Evolutionary conservation across 2,113 vertebrate species (phyloP), one percentile per base, ranked within the genome.

Genomic region (Ophthalmolycus amberensis): DNA sequence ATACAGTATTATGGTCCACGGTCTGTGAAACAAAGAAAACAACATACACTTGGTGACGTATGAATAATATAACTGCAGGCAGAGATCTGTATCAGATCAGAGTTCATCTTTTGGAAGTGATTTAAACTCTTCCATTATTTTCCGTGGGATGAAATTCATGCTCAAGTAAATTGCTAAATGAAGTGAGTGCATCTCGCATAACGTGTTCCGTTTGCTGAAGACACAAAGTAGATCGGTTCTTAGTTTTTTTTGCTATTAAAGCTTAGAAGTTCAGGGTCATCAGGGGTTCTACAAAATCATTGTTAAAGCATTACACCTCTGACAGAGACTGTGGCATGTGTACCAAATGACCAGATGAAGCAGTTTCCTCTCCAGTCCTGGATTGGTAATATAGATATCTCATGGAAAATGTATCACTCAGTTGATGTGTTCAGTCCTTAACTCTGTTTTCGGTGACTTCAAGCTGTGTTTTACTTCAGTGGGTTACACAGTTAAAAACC

Each of bases 1-100:
- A 29, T 75, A 68, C 44, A 32, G 64, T 22, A 71, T 44, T 40
- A n/a, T 9, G 8, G 5, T 65, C 46, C 29, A 20, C 69, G 64
- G 66, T 75, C 52, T 52, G 5, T 50, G 27, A 87, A 76, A 75
- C 37, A 58, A 50, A 29, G 2, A 29, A 29, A 32, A 32, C 56
- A 76, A 29, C 40, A 68, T 18, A 40, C 22, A 42, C 58, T 70
- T 10, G 0, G 18, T 85, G 50, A 71, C 6, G 15, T 27, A 8
- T 38, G 0, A 25, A 25, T 38, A 63, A 63, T 25, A 34, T 29
- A 10, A 73, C 27, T 46, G 11, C 9, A 62, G 59, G 29, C 12
- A 14, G 12, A 46, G 3, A 34, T 58, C 3, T 42, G n/a, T 59
- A 58, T 27, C 9, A 48, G 37, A 59, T 20, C 6, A 62, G 34